phyloP scores from a whole-genome alignment of 2,888 invertebrate genomes.

The Monoplex corrugatus region DNA sequence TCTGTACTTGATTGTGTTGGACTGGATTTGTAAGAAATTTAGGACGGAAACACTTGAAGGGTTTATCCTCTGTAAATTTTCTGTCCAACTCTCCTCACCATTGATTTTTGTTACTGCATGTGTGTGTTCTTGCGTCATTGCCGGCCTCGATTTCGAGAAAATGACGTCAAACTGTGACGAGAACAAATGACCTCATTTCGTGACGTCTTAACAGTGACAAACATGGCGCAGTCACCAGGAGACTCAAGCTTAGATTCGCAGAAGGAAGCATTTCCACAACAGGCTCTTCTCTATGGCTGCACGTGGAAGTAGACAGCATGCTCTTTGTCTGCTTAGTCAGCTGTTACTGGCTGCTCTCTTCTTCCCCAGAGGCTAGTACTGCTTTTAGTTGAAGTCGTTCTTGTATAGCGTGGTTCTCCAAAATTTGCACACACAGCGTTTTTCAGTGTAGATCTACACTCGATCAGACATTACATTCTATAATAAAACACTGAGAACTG shows the following conservation, averaged over 20 bases:
- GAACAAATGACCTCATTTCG: background rate
- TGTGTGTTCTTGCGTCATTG: too few species aligned
- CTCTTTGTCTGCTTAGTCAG: background rate
- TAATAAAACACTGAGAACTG: too few species aligned
- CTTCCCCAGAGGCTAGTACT: background rate
- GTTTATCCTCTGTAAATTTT: too few species aligned
- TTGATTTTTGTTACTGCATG: too few species aligned
- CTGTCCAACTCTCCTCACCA: too few species aligned
- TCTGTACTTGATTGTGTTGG: too few species aligned
- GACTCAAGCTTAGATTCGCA: background rate
- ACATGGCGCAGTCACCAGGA: background rate
- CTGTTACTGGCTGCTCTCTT: background rate
- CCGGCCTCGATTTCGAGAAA: background rate
- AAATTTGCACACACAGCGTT: too few species aligned
- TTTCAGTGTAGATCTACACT: too few species aligned
- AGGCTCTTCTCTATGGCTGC: background rate
- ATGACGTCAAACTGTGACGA: background rate
- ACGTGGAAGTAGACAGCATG: background rate
- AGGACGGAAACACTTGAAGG: too few species aligned
- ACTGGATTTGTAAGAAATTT: too few species aligned
- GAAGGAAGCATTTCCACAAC: background rate
- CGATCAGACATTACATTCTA: too few species aligned
- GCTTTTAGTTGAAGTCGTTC: background rate
- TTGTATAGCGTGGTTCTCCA: too few species aligned
- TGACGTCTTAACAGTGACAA: constrained; percentile 16